Evolutionary conservation across 2,888 invertebrate species (phyloP).

Genomic region (Cephus pulcher): DNA sequence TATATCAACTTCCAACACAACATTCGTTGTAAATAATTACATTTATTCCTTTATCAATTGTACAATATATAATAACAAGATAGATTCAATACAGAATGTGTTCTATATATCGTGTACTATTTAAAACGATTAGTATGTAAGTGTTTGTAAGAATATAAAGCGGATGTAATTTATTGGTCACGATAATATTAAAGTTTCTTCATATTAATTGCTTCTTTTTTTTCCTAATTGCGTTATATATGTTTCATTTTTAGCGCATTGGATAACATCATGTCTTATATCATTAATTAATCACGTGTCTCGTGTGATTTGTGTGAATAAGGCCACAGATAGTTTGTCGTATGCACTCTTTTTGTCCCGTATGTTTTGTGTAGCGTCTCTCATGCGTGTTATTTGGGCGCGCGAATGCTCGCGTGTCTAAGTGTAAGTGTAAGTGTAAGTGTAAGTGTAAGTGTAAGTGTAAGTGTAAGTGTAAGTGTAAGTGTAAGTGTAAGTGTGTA

Average conservation of each 20-base stretch:
- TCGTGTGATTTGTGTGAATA: conserved; percentile 10
- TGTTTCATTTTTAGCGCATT: conserved; percentile 10
- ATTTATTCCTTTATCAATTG: conserved; percentile 61
- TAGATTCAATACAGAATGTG: conserved; percentile 58
- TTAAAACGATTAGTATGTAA: conserved; percentile 62
- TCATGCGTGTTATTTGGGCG: conserved; percentile 32
- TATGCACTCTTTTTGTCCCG: conserved; percentile 28
- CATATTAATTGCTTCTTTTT: conserved; percentile 14
- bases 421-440: conserved; percentile 42
- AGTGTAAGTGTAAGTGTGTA: conserved; percentile 14
- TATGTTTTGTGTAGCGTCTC: conserved; percentile 24
- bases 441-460: conserved; percentile 8
- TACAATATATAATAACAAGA: conserved; percentile 59
- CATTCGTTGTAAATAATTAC: conserved; percentile 53
- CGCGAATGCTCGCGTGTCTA: conserved; percentile 29
- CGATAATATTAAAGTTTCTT: conserved; percentile 32
- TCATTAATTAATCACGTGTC: conserved; percentile 19
- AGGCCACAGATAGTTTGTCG: conserved; percentile 22
- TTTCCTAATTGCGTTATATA: conserved; percentile 2
- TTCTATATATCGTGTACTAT: conserved; percentile 51
- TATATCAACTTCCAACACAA: too few relatives aligned
- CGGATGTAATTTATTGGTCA: conserved; percentile 52
- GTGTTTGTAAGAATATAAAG: conserved; percentile 58
- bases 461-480: conserved; percentile 28
- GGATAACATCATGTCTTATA: conserved; percentile 17